Evolutionary conservation across 2,797 vertebrate genomes (phyloP).

Genomic region (Typhlichthys eigenmanni): DNA sequence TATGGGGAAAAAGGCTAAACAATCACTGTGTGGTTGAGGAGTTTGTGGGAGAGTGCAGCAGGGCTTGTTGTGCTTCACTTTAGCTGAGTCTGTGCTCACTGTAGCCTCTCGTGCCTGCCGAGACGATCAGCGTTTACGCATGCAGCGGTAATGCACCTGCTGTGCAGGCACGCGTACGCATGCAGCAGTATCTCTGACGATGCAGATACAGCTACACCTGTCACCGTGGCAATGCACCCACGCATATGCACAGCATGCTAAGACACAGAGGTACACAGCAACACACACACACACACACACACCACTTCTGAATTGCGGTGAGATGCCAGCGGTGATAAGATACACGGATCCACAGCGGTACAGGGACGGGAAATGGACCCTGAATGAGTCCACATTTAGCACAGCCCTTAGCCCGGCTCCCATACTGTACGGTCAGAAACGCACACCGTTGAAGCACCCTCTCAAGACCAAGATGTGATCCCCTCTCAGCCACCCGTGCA

Average conservation of each 20-base stretch:
- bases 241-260: slow-evolving; percentile 2
- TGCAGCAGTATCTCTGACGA: neutral
- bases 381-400: slow-evolving; percentile 56
- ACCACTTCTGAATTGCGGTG: neutral
- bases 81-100: slow-evolving; percentile 29
- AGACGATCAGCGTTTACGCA: slow-evolving; percentile 42
- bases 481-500: slow-evolving; percentile 19
- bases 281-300: slow-evolving; percentile 9
- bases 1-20: slow-evolving; percentile 35
- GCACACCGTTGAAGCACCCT: slow-evolving; percentile 45
- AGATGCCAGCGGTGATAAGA: slow-evolving; percentile 1
- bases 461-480: slow-evolving; percentile 36
- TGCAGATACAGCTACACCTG: slow-evolving; percentile 2
- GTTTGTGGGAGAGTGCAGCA: slow-evolving; percentile 44
- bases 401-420: slow-evolving; percentile 30
- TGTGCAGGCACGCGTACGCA: neutral
- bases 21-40: slow-evolving; percentile 57
- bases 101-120: slow-evolving; percentile 51
- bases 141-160: neutral
- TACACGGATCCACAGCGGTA: slow-evolving; percentile 48
- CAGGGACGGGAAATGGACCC: slow-evolving; percentile 67
- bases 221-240: too few species aligned
- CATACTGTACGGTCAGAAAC: slow-evolving; percentile 49
- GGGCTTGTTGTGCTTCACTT: slow-evolving; percentile 47
- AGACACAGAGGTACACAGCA: neutral